Evolutionary conservation across 2,113 vertebrate genomes (phyloP).

Genomic region (Tenrec ecaudatus): DNA sequence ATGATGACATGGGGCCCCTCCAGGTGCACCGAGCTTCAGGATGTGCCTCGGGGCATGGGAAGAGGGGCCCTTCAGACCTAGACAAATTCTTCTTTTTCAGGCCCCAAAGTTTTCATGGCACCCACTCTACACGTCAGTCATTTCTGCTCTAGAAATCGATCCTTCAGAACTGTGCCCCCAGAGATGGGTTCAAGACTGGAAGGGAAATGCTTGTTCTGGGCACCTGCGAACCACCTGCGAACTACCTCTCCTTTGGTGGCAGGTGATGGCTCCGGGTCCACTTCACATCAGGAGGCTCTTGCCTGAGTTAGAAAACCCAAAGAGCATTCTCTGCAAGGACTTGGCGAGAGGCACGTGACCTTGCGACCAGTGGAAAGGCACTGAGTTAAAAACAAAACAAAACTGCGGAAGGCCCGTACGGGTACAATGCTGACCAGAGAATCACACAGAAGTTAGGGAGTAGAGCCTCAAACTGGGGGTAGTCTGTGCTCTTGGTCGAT

Average conservation of each 20-base stretch:
- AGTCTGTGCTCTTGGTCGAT: no score
- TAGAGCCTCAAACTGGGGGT: no score
- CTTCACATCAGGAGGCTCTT: background rate
- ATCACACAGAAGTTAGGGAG: no score
- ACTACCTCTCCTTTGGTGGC: background rate
- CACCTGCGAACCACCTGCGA: background rate
- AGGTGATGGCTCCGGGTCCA: background rate
- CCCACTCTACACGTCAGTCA: background rate
- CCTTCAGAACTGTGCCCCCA: background rate
- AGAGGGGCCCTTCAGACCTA: background rate
- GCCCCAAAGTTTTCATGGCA: background rate
- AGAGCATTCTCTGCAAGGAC: background rate
- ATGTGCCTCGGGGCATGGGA: no score
- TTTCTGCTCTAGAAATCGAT: background rate
- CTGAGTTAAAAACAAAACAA: background rate
- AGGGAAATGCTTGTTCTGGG: background rate
- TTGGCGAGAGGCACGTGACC: background rate
- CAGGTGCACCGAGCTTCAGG: background rate
- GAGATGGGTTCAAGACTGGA: background rate
- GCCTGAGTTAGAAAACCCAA: constrained; percentile 4
- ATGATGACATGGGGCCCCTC: background rate
- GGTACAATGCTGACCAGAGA: background rate
- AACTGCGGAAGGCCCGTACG: background rate
- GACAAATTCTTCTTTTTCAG: background rate
- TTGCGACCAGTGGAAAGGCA: constrained; percentile 38